Base-by-base conservation (phyloP, 1,140 invertebrate species). In the Drosophila quadrilineata region DNA sequence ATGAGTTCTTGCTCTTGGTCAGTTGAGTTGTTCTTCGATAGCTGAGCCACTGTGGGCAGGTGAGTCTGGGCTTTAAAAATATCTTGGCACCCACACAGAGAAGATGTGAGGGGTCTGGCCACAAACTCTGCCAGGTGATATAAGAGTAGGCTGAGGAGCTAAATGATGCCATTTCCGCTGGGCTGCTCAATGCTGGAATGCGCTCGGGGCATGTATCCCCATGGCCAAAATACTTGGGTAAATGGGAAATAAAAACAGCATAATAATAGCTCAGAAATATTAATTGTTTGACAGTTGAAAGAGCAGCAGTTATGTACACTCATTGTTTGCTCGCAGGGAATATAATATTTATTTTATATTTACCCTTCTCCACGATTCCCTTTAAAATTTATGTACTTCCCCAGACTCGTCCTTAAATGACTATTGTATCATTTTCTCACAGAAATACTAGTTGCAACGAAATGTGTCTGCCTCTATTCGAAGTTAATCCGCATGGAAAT, bases 141-240 rank as follows among this genome's bases (percentile, higher is more conserved):
- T n/a, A n/a, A n/a, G n/a, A n/a, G n/a, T n/a, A 57, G 52, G 35
- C 35, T 24, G 62, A 57, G 59, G 33, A 56, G 41, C 48, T 68
- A 68, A 63, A 68, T 29, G 65, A 43, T 63, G 59, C 50, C 50
- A 56, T 68, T 63, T 68, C 65, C 65, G 59, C 36, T 22, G 16
- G n/a, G n/a, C 28, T 28, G 65, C 31, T 63, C 59, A 68, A 68
- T 50, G n/a, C n/a, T n/a, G 59, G 48, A 54, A 63, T 53, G 33
- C 31, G 53, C 35, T 33, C 21, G 17, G 41, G 41, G 41, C 36
- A 48, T 26, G 41, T 17, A 10, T 19, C 45, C 24, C 16, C 35
- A 31, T 24, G 24, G 21, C 12, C n/a, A n/a, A 48, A 40, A 29
- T 40, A 40, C 43, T 19, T 31, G 28, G 16, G 3, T 31, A 17